Conservation (phyloP, 2,113 vertebrate species). For the Argyrosomus japonicus region DNA sequence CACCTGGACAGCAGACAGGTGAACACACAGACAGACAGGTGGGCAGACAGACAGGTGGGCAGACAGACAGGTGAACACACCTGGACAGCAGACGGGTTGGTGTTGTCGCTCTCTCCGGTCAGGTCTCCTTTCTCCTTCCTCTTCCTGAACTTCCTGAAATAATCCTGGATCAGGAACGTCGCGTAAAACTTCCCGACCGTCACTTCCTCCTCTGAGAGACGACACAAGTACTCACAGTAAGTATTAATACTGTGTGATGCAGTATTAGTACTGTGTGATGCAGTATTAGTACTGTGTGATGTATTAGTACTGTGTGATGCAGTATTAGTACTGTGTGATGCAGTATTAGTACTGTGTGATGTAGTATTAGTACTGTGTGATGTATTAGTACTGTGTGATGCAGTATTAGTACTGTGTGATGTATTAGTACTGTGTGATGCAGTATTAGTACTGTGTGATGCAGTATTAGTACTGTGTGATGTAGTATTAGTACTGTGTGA, state of each 20-base stretch:
- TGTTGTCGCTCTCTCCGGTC: slow-evolving; percentile 66
- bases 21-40: neutral
- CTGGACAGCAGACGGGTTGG: slow-evolving; percentile 82
- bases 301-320: too few species aligned
- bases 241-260: neutral
- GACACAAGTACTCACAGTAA: neutral
- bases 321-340: too few species aligned
- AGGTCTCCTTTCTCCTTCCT: slow-evolving; percentile 89
- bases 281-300: neutral
- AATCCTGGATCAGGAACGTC: slow-evolving; percentile 98
- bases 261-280: too few species aligned
- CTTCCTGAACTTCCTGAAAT: slow-evolving; percentile 98
- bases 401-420: neutral
- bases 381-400: too few species aligned
- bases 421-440: neutral
- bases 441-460: too few species aligned
- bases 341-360: too few species aligned
- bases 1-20: slow-evolving; percentile 82
- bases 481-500: too few species aligned
- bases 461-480: too few species aligned
- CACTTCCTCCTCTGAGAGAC: slow-evolving; percentile 91
- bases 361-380: too few species aligned
- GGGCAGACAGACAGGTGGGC: neutral
- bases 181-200: slow-evolving; percentile 98
- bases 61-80: slow-evolving; percentile 37